Evolutionary conservation across 2,113 vertebrate genomes (phyloP).

Genomic region (Scomber colias): DNA sequence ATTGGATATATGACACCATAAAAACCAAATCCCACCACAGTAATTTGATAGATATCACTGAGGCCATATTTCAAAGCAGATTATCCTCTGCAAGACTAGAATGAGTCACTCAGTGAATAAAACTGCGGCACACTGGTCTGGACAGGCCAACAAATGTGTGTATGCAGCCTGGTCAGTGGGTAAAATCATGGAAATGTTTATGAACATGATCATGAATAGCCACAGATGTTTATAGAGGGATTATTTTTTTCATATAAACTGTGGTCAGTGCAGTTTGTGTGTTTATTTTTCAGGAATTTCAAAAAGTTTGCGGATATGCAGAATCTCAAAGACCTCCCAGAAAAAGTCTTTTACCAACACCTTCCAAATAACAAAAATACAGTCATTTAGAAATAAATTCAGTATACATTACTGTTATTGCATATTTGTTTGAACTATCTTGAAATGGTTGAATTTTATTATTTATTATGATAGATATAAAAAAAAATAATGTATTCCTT

Average conservation of each 20-base stretch:
- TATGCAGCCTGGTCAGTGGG: constrained; percentile 27
- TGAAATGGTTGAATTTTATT: not conserved
- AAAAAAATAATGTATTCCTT: not conserved
- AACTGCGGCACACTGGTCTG: constrained; percentile 19
- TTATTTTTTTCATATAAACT: constrained; percentile 38
- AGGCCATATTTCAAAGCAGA: constrained; percentile 20
- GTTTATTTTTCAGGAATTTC: constrained; percentile 24
- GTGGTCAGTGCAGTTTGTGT: constrained; percentile 17
- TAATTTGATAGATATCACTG: constrained; percentile 39
- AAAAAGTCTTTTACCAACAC: constrained; percentile 7
- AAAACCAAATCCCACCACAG: constrained; percentile 42
- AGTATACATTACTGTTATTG: not conserved
- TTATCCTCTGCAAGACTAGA: constrained; percentile 6
- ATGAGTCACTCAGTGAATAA: constrained; percentile 25
- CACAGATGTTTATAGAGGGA: constrained; percentile 54
- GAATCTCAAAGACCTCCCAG: constrained; percentile 43
- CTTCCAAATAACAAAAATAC: constrained; percentile 9
- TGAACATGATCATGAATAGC: constrained; percentile 22
- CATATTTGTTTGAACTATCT: not conserved
- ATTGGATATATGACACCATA: constrained; percentile 41
- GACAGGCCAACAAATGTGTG: not conserved
- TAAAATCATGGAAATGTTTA: constrained; percentile 58
- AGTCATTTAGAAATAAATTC: not conserved
- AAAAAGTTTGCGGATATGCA: not conserved
- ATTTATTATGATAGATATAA: not conserved